A percentile compares a stretch with the other conserved stretches of the same genome.
These are phyloP conservation scores for Ethmia dodecea DNA, from an alignment of 2,888 invertebrate species.

Conservation along the genomic window DNA sequence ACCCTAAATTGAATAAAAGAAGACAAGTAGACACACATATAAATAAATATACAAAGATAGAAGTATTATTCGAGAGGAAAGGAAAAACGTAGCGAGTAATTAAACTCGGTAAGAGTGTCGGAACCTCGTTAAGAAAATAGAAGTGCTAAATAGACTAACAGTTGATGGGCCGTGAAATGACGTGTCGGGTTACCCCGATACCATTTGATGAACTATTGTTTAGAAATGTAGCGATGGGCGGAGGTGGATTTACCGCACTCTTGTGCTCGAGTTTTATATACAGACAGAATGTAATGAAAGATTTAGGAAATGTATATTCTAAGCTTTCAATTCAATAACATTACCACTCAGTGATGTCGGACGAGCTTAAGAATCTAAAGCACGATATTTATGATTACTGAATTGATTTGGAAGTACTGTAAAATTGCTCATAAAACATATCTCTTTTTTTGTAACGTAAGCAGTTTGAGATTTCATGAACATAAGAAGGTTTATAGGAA, in stretches of 20 bases:
- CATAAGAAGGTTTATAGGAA: no score
- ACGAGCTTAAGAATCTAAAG: no score
- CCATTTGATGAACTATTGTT: conserved; percentile 44
- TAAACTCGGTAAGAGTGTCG: conserved; percentile 27
- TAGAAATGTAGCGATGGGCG: conserved; percentile 37
- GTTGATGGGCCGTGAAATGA: conserved; percentile 56
- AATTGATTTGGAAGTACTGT: no score
- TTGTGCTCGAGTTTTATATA: conserved; percentile 30
- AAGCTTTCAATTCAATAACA: conserved; percentile 16
- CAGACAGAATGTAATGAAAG: conserved; percentile 12
- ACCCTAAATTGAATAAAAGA: no score
- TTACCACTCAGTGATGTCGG: conserved; percentile 3
- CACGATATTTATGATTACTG: no score
- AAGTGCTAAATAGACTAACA: conserved; percentile 56
- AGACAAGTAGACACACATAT: neutral
- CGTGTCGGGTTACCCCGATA: conserved; percentile 34
- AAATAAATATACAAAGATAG: neutral
- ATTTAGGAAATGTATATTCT: conserved; percentile 14
- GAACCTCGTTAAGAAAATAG: conserved; percentile 48
- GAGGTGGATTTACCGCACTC: conserved; percentile 34
- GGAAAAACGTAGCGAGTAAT: conserved; percentile 29
- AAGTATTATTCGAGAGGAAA: conserved; percentile 3
- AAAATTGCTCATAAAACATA: no score
- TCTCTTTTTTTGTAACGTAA: no score
- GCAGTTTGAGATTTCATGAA: no score